Conservation (phyloP, 2,113 vertebrate genomes). For the Salvator merianae region DNA sequence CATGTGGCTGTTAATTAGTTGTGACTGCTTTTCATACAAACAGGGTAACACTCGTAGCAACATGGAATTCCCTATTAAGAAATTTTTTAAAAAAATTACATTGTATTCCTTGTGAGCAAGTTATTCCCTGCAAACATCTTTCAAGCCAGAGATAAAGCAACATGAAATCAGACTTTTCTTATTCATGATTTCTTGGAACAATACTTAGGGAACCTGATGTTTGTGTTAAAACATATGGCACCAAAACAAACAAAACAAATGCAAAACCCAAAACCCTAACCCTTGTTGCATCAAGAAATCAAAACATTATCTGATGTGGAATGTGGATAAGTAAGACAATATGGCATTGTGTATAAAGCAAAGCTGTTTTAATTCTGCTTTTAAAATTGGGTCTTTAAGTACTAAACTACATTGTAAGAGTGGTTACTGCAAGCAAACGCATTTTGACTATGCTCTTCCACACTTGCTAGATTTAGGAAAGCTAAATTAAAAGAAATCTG, state of each 20-base stretch:
- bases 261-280: background rate
- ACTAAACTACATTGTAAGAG: conserved; percentile 21
- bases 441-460: conserved; percentile 18
- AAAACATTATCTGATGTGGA: conserved; percentile 8
- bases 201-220: background rate
- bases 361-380: conserved; percentile 4
- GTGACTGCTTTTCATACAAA: conserved; percentile 84
- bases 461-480: conserved; percentile 25
- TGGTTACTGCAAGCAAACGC: conserved; percentile 35
- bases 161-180: background rate
- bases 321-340: background rate
- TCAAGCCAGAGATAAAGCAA: background rate
- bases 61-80: conserved; percentile 84
- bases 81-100: too few relatives aligned
- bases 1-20: conserved; percentile 76
- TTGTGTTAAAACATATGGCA: background rate
- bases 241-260: background rate
- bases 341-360: conserved; percentile 3
- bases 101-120: background rate
- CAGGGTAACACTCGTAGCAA: conserved; percentile 88
- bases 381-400: conserved; percentile 33
- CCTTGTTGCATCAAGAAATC: background rate
- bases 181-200: background rate
- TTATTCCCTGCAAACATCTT: background rate
- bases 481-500: conserved; percentile 48